Evolutionary conservation across 2,888 invertebrate genomes (phyloP).

Genomic region (Chouioia cunea): DNA sequence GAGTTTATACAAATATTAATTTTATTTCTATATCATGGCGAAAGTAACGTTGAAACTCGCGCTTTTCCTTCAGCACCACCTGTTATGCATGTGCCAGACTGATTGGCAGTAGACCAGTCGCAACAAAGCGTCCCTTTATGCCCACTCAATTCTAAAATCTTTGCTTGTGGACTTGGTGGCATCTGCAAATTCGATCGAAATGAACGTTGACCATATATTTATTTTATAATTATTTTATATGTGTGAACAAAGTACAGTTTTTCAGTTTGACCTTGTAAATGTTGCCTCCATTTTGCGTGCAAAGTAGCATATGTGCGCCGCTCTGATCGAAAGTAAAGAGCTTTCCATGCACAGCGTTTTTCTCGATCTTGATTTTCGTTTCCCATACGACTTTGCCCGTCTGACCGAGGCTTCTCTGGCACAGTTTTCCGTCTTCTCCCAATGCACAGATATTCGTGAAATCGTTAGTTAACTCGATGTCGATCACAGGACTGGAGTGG

Average conservation of each 20-base stretch:
- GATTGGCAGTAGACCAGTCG: constrained; percentile 74
- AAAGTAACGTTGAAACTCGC: constrained; percentile 72
- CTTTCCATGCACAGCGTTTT: constrained; percentile 65
- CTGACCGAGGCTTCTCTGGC: constrained; percentile 68
- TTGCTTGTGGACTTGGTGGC: constrained; percentile 63
- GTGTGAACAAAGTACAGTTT: not conserved
- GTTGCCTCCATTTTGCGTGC: constrained; percentile 66
- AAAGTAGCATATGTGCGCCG: constrained; percentile 66
- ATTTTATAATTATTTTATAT: not conserved
- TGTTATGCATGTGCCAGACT: constrained; percentile 73
- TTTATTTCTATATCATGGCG: constrained; percentile 67
- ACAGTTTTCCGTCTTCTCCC: constrained; percentile 69
- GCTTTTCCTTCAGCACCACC: constrained; percentile 74
- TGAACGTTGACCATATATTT: not conserved
- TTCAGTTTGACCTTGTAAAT: constrained; percentile 63
- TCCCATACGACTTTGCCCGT: constrained; percentile 67
- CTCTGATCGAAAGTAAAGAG: constrained; percentile 67
- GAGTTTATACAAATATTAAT: constrained; percentile 66
- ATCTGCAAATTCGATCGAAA: constrained; percentile 59
- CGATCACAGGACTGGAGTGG: constrained; percentile 71
- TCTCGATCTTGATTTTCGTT: constrained; percentile 65
- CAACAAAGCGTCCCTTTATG: constrained; percentile 72
- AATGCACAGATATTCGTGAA: constrained; percentile 73
- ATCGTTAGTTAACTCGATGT: constrained; percentile 71
- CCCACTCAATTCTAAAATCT: constrained; percentile 70